Percentiles rank a stretch among this genome's conserved stretches.
These are phyloP conservation scores for Trogon surrucura DNA, from an alignment of 2,113 vertebrate species.

Conservation along the genomic window DNA sequence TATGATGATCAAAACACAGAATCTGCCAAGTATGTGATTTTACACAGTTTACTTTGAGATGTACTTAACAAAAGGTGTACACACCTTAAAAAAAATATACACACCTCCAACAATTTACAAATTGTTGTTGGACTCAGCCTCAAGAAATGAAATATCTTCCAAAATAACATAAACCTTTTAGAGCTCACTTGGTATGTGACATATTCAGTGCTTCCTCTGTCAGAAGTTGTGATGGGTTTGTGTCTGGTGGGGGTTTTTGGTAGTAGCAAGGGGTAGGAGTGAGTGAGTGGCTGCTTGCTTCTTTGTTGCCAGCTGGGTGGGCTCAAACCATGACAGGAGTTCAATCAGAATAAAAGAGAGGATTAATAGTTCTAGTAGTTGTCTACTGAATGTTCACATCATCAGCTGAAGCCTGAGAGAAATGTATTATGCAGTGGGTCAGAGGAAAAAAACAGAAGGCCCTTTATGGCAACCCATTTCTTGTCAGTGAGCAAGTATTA, in stretches of 20 bases:
- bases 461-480: neutral
- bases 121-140: neutral
- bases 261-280: too few species aligned
- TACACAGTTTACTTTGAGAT: neutral
- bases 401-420: neutral
- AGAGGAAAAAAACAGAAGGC: rapidly evolving
- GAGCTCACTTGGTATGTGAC: neutral
- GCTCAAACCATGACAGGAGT: neutral
- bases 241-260: too few species aligned
- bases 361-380: neutral
- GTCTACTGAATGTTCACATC: neutral
- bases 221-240: too few species aligned
- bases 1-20: neutral
- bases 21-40: neutral
- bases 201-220: neutral
- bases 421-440: neutral
- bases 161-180: neutral
- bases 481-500: neutral
- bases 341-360: neutral
- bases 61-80: neutral
- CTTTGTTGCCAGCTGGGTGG: too few species aligned
- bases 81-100: neutral
- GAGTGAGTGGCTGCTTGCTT: too few species aligned
- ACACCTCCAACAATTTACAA: neutral
- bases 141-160: neutral